phyloP scores from a whole-genome alignment of 1,140 invertebrate species.

The Pachyrhynchus sulphureomaculatus region DNA sequence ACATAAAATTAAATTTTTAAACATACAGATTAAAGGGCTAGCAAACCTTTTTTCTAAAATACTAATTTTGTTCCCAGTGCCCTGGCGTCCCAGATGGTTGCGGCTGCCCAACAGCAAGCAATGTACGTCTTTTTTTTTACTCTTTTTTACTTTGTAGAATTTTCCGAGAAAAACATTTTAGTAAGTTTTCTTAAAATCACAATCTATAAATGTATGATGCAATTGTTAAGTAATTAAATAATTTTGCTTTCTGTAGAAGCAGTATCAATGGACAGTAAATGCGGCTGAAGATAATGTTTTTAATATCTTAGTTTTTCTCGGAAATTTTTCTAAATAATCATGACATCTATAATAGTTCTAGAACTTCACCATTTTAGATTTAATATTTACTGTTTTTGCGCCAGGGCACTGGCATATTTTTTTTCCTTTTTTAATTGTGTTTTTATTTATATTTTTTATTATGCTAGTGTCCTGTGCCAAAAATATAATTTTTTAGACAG shows the following conservation, averaged over 20 bases:
- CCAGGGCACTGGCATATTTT: constrained; percentile 77
- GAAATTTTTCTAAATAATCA: background rate
- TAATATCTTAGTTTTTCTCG: background rate
- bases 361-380: background rate
- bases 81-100: constrained; percentile 93
- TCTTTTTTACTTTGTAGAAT: constrained; percentile 5
- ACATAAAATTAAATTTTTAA: no score
- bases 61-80: constrained; percentile 74
- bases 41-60: constrained; percentile 9
- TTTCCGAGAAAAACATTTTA: constrained; percentile 15
- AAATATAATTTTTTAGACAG: constrained; percentile 1
- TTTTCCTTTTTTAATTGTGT: background rate
- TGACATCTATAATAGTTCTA: background rate
- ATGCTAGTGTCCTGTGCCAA: constrained; percentile 72
- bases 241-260: no score
- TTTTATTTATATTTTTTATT: constrained; percentile 43
- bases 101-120: constrained; percentile 84
- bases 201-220: no score
- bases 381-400: constrained; percentile 55
- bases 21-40: background rate
- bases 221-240: no score
- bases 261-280: no score
- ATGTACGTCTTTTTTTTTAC: constrained; percentile 69
- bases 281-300: no score
- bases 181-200: no score